A percentile compares a stretch with the other conserved stretches of the same genome.
phyloP scores from a whole-genome alignment of 2,797 vertebrate genomes.

The Aythya fuligula region DNA sequence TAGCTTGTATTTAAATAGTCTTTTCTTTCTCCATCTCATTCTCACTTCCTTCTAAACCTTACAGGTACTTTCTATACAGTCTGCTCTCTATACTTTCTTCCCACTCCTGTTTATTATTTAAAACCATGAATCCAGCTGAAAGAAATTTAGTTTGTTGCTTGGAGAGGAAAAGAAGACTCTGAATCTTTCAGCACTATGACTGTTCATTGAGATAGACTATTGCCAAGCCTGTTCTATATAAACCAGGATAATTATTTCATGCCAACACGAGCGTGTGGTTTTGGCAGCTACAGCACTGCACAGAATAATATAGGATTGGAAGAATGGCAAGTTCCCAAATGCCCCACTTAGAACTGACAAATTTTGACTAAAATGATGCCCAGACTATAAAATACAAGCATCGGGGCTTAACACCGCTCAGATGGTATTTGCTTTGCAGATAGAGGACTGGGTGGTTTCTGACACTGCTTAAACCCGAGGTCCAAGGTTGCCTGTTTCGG shows the following conservation, averaged over 20 bases:
- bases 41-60: neutral
- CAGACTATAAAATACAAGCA: neutral
- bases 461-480: fast-evolving
- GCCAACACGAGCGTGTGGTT: neutral
- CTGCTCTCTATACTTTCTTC: neutral
- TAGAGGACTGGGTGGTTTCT: neutral
- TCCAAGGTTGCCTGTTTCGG: neutral
- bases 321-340: conserved; percentile 30
- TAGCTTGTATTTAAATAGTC: conserved; percentile 3
- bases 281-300: conserved; percentile 24
- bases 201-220: conserved; percentile 8
- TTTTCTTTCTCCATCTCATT: neutral
- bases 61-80: neutral
- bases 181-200: conserved; percentile 19
- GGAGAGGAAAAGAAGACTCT: neutral
- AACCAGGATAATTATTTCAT: conserved; percentile 35
- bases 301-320: conserved; percentile 12
- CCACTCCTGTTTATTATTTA: neutral
- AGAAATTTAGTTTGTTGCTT: conserved; percentile 13
- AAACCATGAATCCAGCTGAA: neutral
- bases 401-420: neutral
- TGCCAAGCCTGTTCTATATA: conserved; percentile 42
- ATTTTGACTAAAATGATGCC: conserved; percentile 14
- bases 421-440: neutral
- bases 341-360: neutral